phyloP scores from a whole-genome alignment of 2,888 invertebrate genomes.

The Ormyrus labotus region DNA sequence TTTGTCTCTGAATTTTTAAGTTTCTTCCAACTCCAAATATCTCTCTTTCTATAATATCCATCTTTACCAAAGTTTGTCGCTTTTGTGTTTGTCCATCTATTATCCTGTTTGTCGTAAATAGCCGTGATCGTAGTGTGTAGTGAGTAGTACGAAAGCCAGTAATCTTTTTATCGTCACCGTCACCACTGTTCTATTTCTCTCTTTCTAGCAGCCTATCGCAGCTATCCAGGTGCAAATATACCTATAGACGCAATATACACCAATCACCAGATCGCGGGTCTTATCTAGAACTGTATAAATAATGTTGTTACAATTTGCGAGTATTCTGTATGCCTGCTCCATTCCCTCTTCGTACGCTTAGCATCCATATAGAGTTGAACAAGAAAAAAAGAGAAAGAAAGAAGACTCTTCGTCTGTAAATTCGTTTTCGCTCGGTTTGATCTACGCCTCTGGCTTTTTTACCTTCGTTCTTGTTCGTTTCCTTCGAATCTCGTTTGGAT shows the following conservation, averaged over 20 bases:
- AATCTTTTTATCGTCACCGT: constrained; percentile 74
- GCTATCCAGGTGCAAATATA: constrained; percentile 75
- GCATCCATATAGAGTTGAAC: neutral
- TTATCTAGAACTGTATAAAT: constrained; percentile 57
- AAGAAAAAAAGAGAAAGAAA: neutral
- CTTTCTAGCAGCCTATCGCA: constrained; percentile 76
- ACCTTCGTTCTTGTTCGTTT: neutral
- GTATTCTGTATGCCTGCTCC: constrained; percentile 59
- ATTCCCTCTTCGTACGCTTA: constrained; percentile 50
- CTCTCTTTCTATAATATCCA: constrained; percentile 49
- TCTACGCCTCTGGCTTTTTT: neutral
- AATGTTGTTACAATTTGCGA: constrained; percentile 55
- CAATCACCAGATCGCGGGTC: constrained; percentile 69
- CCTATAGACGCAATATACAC: constrained; percentile 71
- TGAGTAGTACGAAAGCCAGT: constrained; percentile 73
- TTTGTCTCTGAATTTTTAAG: constrained; percentile 46
- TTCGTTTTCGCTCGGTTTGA: constrained; percentile 3
- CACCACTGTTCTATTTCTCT: constrained; percentile 76
- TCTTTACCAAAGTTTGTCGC: constrained; percentile 68
- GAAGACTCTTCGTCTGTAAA: neutral
- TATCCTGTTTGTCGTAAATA: constrained; percentile 69
- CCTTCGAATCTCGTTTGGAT: constrained; percentile 9
- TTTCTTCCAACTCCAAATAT: constrained; percentile 36
- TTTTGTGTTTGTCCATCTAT: constrained; percentile 71
- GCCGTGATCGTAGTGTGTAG: constrained; percentile 74